phyloP scores from a whole-genome alignment of 2,888 invertebrate species.

The Drosophila kanekoi region DNA sequence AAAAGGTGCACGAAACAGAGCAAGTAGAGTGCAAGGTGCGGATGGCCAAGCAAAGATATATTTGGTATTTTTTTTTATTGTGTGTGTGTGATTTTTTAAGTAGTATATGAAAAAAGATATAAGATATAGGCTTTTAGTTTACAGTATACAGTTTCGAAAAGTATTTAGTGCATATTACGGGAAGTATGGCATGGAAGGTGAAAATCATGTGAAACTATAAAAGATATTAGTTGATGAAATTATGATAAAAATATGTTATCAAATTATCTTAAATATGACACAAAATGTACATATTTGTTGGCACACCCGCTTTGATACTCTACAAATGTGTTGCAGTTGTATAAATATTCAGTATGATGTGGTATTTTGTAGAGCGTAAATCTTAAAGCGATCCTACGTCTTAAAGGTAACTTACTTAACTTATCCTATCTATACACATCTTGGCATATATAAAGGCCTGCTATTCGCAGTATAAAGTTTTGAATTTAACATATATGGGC shows the following conservation, averaged over 20 bases:
- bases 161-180: conserved; percentile 55
- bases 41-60: conserved; percentile 82
- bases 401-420: conserved; percentile 22
- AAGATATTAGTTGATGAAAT: conserved; percentile 8
- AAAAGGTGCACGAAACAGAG: conserved; percentile 81
- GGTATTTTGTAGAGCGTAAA: conserved; percentile 61
- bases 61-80: conserved; percentile 51
- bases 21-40: conserved; percentile 80
- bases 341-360: conserved; percentile 42
- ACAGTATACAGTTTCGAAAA: conserved; percentile 75
- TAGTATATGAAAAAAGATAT: conserved; percentile 80
- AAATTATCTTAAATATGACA: conserved; percentile 40
- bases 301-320: conserved; percentile 76
- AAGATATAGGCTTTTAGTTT: conserved; percentile 80
- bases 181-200: conserved; percentile 1
- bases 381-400: conserved; percentile 30
- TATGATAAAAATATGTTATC: conserved; percentile 1
- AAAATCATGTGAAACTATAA: conserved; percentile 25
- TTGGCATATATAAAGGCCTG: not conserved
- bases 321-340: conserved; percentile 37
- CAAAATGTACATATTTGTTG: conserved; percentile 81
- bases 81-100: conserved; percentile 41
- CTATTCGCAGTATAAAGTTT: not conserved
- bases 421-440: too few relatives aligned
- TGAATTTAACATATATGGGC: not conserved